These are phyloP conservation scores for Labroides dimidiatus DNA, from an alignment of 2,797 vertebrate species.

Conservation along the genomic window DNA sequence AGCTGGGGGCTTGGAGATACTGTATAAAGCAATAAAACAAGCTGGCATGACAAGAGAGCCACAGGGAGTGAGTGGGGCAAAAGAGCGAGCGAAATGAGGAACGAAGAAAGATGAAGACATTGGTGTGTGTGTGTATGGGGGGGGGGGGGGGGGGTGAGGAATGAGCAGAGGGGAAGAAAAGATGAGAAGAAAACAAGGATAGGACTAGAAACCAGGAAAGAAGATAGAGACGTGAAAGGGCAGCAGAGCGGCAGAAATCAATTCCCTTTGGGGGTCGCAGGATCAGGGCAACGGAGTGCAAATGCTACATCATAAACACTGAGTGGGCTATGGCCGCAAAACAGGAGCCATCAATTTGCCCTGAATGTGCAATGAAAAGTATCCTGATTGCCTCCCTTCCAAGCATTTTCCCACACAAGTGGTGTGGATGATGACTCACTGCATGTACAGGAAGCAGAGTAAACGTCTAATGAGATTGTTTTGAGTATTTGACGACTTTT, in stretches of 20 bases:
- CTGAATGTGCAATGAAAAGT: conserved; percentile 72
- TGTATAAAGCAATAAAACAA: conserved; percentile 65
- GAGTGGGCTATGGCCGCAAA: conserved; percentile 50
- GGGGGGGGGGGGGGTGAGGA: conserved; percentile 9
- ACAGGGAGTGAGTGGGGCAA: conserved; percentile 33
- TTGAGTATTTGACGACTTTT: neutral
- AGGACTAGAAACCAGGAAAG: conserved; percentile 29
- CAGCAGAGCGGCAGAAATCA: conserved; percentile 70
- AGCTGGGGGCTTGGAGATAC: conserved; percentile 54
- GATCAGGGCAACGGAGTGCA: conserved; percentile 71
- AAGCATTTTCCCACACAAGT: conserved; percentile 42
- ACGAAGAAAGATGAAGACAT: conserved; percentile 35
- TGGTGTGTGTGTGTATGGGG: conserved; percentile 16
- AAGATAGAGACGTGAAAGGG: conserved; percentile 65
- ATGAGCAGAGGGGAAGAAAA: conserved; percentile 6
- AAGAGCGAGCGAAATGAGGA: conserved; percentile 45
- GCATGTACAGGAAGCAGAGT: conserved; percentile 5
- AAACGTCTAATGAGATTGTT: conserved; percentile 12
- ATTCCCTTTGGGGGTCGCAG: conserved; percentile 67
- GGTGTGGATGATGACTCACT: conserved; percentile 45
- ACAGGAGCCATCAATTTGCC: conserved; percentile 66
- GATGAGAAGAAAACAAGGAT: conserved; percentile 18
- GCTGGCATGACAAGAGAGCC: conserved; percentile 55
- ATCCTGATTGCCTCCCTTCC: conserved; percentile 48
- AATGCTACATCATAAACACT: conserved; percentile 76